phyloP scores from a whole-genome alignment of 2,113 vertebrate genomes.

The Otocyon megalotis region DNA sequence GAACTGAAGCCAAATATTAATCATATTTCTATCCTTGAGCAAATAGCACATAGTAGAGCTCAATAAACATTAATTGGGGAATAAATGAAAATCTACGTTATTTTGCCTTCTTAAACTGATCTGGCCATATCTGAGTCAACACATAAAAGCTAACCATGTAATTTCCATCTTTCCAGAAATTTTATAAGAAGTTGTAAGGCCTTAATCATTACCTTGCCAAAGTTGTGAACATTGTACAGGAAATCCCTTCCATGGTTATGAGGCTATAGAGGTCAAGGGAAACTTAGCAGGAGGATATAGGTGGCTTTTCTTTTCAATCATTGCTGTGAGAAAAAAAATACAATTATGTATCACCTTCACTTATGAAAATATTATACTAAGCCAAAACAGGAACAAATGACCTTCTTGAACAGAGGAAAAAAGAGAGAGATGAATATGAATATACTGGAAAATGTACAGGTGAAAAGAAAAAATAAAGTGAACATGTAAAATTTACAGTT shows the following conservation, averaged over 20 bases:
- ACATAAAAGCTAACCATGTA: background rate
- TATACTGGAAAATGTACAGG: background rate
- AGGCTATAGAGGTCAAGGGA: constrained; percentile 5
- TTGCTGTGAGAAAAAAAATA: background rate
- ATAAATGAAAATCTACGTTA: constrained; percentile 49
- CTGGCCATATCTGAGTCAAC: constrained; percentile 3
- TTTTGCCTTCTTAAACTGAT: background rate
- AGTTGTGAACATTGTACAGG: constrained; percentile 1
- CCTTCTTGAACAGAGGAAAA: background rate
- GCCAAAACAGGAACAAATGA: background rate
- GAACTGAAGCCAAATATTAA: background rate
- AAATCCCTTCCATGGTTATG: background rate
- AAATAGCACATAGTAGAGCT: background rate
- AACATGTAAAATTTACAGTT: background rate
- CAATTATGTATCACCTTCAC: background rate
- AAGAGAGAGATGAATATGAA: background rate
- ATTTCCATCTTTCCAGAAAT: constrained; percentile 55
- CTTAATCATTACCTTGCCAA: constrained; percentile 54
- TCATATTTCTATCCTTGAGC: background rate
- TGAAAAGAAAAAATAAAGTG: background rate
- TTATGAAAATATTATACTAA: constrained; percentile 27
- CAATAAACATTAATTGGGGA: background rate
- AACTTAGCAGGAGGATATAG: constrained; percentile 14
- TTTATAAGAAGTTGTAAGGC: background rate
- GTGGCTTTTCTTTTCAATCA: constrained; percentile 45